These are phyloP conservation scores for Geodia barretti DNA, from an alignment of 37 sponge, comb jelly and placozoan species.

Conservation along the genomic window DNA sequence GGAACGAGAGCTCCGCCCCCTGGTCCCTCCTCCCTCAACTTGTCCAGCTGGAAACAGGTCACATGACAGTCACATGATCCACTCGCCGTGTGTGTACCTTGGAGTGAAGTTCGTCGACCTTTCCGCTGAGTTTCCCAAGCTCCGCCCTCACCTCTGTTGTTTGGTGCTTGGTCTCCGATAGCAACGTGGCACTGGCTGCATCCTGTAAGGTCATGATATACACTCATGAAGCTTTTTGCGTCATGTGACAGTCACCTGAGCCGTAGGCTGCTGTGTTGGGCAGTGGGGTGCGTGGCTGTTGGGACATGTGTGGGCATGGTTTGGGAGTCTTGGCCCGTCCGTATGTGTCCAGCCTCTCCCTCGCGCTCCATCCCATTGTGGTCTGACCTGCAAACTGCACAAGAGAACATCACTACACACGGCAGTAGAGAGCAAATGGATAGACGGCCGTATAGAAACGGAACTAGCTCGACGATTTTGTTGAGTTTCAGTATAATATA, in stretches of 20 bases:
- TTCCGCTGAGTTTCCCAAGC: constrained; percentile 68
- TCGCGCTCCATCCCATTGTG: not conserved
- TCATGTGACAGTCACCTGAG: constrained; percentile 13
- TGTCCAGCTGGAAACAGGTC: constrained; percentile 55
- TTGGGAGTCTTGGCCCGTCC: not conserved
- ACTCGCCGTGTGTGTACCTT: not conserved
- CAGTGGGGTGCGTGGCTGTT: constrained; percentile 42
- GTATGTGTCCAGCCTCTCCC: not conserved
- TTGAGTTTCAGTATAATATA: too few species aligned
- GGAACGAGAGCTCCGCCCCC: constrained; percentile 9
- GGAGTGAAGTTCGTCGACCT: constrained; percentile 73
- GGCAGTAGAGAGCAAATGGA: not conserved
- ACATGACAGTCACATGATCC: not conserved
- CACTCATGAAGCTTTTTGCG: not conserved
- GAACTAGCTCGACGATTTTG: too few species aligned
- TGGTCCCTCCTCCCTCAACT: constrained; percentile 49
- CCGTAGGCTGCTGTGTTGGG: constrained; percentile 40
- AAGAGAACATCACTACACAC: not conserved
- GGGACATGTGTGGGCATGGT: constrained; percentile 21
- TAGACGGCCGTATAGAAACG: not conserved
- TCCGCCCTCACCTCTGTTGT: constrained; percentile 82
- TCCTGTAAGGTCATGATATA: too few species aligned
- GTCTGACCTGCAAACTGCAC: not conserved
- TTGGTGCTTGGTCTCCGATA: constrained; percentile 81
- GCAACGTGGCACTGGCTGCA: constrained; percentile 44